Conservation (phyloP, 92 coral and sea anemone genomes). For the Porites lobata region DNA sequence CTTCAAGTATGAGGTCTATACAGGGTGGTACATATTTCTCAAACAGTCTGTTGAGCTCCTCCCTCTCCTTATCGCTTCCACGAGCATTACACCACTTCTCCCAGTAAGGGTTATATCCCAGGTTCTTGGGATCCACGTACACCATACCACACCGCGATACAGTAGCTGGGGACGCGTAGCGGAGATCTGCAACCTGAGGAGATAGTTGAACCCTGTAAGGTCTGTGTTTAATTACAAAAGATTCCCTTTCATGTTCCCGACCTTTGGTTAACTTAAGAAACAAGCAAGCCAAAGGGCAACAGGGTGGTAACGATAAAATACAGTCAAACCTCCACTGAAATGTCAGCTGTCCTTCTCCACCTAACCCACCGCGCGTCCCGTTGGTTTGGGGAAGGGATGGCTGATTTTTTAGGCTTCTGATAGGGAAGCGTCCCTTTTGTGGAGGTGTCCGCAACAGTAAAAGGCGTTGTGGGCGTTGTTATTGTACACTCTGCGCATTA, state of each 20-base stretch:
- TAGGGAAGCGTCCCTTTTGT: too few species aligned
- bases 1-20: conserved; percentile 95
- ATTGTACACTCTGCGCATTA: too few species aligned
- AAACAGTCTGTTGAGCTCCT: conserved; percentile 91
- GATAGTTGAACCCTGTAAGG: background rate
- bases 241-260: background rate
- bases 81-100: conserved; percentile 91
- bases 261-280: background rate
- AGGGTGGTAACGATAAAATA: too few species aligned
- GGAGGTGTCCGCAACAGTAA: too few species aligned
- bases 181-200: conserved; percentile 92
- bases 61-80: conserved; percentile 90
- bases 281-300: too few species aligned
- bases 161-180: conserved; percentile 99
- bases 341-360: too few species aligned
- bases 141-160: conserved; percentile 99
- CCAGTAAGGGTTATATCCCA: conserved; percentile 97
- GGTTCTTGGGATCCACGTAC: conserved; percentile 99
- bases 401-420: too few species aligned
- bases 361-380: too few species aligned
- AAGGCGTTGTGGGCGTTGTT: too few species aligned
- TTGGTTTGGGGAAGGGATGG: too few species aligned
- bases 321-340: too few species aligned
- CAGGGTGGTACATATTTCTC: conserved; percentile 97
- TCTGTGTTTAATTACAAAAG: background rate